Evolutionary conservation across 2,888 invertebrate genomes (phyloP).

Genomic region (Eupeodes latifasciatus): DNA sequence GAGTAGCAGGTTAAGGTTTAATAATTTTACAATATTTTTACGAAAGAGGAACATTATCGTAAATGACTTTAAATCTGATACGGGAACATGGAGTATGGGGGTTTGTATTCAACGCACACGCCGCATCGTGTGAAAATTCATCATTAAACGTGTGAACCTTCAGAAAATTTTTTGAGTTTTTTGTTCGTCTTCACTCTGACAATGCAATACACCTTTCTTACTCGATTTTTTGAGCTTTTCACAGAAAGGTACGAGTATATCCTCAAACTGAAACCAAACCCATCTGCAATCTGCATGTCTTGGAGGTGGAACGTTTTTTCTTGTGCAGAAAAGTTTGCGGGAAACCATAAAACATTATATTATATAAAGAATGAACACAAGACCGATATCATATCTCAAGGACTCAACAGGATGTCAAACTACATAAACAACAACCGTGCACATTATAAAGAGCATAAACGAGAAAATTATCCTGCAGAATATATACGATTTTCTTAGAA

Average conservation of each 20-base stretch:
- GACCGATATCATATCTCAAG: constrained; percentile 67
- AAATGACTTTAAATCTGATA: no score
- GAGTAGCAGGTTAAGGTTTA: no score
- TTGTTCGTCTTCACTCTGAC: background rate
- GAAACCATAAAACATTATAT: constrained; percentile 66
- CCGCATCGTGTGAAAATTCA: background rate
- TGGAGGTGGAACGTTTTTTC: constrained; percentile 9
- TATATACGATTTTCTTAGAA: constrained; percentile 1
- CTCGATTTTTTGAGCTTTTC: background rate
- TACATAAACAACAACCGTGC: constrained; percentile 65
- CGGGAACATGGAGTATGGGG: background rate
- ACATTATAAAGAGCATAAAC: constrained; percentile 63
- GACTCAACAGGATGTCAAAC: constrained; percentile 68
- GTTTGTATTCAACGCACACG: background rate
- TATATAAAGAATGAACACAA: constrained; percentile 52
- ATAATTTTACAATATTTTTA: no score
- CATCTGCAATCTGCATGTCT: constrained; percentile 18
- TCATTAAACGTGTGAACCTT: constrained; percentile 2
- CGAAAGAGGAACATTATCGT: no score
- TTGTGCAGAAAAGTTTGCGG: constrained; percentile 38
- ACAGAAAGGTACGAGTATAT: background rate
- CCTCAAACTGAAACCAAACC: background rate
- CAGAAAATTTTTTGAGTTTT: background rate
- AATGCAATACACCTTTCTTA: background rate
- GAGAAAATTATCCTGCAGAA: constrained; percentile 60